These are phyloP conservation scores for crab-eating macaque (Macaca fascicularis) DNA, from an alignment of 2,113 vertebrate species.

Conservation along the genomic window T2T-MFA8v1.1 NC_088387.1:14104501-14105000, in stretches of 20 bases:
- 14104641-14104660: not conserved
- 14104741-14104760: not conserved
- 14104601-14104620: not conserved
- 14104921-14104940: not conserved
- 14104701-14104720: not conserved
- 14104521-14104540: not conserved
- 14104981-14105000: not conserved
- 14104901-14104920: not conserved
- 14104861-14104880: not conserved
- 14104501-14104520: not conserved
- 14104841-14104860: not conserved
- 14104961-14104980: not conserved
- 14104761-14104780: not conserved
- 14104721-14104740: not conserved
- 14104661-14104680: not conserved
- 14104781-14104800: not conserved
- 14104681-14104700: not conserved
- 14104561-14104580: too few relatives aligned
- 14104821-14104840: not conserved
- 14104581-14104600: not conserved
- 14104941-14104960: accelerated
- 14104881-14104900: not conserved
- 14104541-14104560: not conserved
- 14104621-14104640: not conserved
- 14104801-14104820: not conserved